Conservation (phyloP, 2,888 invertebrate genomes). For the Tineola bisselliella region DNA sequence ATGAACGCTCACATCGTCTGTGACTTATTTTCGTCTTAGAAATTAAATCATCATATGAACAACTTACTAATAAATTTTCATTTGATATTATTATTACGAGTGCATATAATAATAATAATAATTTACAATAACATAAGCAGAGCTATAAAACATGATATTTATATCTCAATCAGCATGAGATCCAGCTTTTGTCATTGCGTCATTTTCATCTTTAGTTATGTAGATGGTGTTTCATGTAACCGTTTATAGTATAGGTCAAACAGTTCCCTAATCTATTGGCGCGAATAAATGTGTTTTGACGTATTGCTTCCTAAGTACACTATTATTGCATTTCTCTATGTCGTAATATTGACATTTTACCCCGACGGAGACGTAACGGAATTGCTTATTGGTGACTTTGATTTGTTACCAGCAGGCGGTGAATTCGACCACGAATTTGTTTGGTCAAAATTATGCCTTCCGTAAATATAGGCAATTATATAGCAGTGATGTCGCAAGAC, state of each 20-base stretch:
- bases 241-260: constrained; percentile 9
- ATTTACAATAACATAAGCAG: not conserved
- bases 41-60: not conserved
- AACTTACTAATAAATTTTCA: too few species aligned
- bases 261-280: constrained; percentile 10
- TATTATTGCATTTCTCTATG: constrained; percentile 7
- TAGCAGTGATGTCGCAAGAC: too few species aligned
- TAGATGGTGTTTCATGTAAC: not conserved
- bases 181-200: constrained; percentile 3
- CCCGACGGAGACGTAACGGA: not conserved
- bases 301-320: constrained; percentile 9
- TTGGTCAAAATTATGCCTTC: too few species aligned
- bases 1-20: not conserved
- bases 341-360: constrained; percentile 8
- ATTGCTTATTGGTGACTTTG: not conserved
- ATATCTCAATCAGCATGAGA: constrained; percentile 11
- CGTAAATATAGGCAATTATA: too few species aligned
- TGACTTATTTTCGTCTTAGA: not conserved
- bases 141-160: constrained; percentile 11
- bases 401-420: constrained; percentile 11
- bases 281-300: constrained; percentile 10
- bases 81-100: too few species aligned
- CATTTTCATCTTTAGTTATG: not conserved
- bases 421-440: not conserved
- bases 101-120: too few species aligned